phyloP scores from a whole-genome alignment of 2,888 invertebrate genomes.

The Mimumesa dahlbomi region DNA sequence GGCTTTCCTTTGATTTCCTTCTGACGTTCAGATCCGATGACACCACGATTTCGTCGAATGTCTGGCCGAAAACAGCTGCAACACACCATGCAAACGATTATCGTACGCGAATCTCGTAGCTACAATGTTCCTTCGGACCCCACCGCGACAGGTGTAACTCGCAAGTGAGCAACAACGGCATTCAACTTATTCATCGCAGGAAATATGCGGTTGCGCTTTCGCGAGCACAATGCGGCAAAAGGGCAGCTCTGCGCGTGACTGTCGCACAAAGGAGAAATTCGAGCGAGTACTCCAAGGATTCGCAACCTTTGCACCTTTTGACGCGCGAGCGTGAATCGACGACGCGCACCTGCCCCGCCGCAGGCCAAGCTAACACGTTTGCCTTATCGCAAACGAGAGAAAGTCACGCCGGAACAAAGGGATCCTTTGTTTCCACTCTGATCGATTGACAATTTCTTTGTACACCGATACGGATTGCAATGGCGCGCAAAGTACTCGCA shows the following conservation, averaged over 20 bases:
- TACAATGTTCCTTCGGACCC: too few relatives aligned
- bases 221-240: neutral
- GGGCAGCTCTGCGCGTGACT: neutral
- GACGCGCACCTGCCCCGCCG: neutral
- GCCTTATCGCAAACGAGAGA: too few relatives aligned
- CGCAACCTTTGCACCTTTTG: neutral
- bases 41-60: slow-evolving; percentile 81
- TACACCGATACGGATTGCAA: too few relatives aligned
- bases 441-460: too few relatives aligned
- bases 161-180: too few relatives aligned
- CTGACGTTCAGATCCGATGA: slow-evolving; percentile 77
- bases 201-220: neutral
- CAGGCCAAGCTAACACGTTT: neutral
- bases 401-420: too few relatives aligned
- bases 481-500: too few relatives aligned
- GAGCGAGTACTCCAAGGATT: neutral
- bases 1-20: slow-evolving; percentile 78
- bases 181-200: too few relatives aligned
- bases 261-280: neutral
- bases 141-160: too few relatives aligned
- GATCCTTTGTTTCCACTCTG: too few relatives aligned
- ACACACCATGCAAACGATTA: too few relatives aligned
- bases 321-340: neutral
- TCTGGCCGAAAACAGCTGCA: slow-evolving; percentile 74
- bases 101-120: too few relatives aligned